Conservation (phyloP, 2,888 invertebrate genomes). For the Pteria penguin region DNA sequence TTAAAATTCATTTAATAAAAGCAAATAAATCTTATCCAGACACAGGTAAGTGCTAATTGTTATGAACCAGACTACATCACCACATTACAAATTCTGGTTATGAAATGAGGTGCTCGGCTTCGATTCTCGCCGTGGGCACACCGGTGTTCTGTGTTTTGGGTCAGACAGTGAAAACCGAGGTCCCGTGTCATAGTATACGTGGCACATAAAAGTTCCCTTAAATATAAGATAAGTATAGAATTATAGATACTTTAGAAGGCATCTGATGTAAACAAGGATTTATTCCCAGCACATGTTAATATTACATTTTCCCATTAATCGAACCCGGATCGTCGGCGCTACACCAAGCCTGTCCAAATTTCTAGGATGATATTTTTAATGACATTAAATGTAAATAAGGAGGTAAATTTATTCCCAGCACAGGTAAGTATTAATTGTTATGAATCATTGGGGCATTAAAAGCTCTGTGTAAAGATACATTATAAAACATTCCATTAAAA, state of each 20-base stretch:
- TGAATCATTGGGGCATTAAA: background rate
- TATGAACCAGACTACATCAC: conserved; percentile 29
- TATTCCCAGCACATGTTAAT: background rate
- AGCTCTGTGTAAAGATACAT: background rate
- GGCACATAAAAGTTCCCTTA: too few species aligned
- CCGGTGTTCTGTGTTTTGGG: too few species aligned
- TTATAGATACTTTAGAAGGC: background rate
- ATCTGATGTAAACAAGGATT: background rate
- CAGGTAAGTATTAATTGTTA: background rate
- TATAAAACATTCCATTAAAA: background rate
- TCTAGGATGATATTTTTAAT: too few species aligned
- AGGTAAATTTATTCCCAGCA: background rate
- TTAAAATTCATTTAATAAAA: too few species aligned
- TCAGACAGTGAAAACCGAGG: too few species aligned
- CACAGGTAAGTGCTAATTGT: conserved; percentile 47
- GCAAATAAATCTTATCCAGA: conserved; percentile 15
- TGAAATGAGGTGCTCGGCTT: background rate
- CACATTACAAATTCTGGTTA: conserved; percentile 22
- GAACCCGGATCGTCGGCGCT: too few species aligned
- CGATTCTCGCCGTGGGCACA: too few species aligned
- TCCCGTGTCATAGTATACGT: too few species aligned
- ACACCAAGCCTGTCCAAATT: too few species aligned
- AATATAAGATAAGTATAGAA: too few species aligned
- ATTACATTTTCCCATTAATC: too few species aligned
- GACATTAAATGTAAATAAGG: too few species aligned